These are phyloP conservation scores for Eumerus sabulonum DNA, from an alignment of 2,888 invertebrate species.

Conservation along the genomic window DNA sequence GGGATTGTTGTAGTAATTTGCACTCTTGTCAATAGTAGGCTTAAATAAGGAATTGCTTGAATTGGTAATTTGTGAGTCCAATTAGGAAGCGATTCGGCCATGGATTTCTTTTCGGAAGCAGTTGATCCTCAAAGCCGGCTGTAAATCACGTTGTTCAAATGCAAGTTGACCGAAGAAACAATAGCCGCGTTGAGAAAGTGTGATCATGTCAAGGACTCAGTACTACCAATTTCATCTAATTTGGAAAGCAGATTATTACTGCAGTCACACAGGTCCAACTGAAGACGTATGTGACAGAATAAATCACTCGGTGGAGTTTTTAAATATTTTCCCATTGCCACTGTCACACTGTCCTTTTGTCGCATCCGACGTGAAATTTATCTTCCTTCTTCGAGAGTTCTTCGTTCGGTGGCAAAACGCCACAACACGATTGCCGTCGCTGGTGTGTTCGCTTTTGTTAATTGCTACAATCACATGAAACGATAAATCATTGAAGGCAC, in stretches of 20 bases:
- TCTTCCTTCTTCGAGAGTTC: slow-evolving; percentile 49
- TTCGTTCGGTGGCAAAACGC: background rate
- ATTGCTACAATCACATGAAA: slow-evolving; percentile 67
- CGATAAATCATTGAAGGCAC: slow-evolving; percentile 68
- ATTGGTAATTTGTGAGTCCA: slow-evolving; percentile 64
- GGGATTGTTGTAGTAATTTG: slow-evolving; percentile 44
- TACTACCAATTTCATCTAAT: background rate
- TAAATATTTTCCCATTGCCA: slow-evolving; percentile 42
- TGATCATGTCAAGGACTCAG: too few relatives aligned
- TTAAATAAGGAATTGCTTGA: slow-evolving; percentile 64
- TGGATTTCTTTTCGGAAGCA: background rate
- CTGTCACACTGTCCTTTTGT: slow-evolving; percentile 42
- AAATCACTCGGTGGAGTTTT: slow-evolving; percentile 44
- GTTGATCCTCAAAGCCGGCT: too few relatives aligned
- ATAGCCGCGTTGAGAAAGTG: too few relatives aligned
- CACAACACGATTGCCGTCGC: slow-evolving; percentile 36
- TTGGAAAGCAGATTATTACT: slow-evolving; percentile 37
- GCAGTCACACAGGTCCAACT: background rate
- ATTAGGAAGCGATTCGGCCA: slow-evolving; percentile 59
- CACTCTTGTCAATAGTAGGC: slow-evolving; percentile 59
- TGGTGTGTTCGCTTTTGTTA: slow-evolving; percentile 69
- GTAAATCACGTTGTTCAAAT: slow-evolving; percentile 43
- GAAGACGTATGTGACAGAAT: slow-evolving; percentile 32
- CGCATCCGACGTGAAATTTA: slow-evolving; percentile 47
- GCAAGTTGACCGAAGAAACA: slow-evolving; percentile 9